phyloP scores from a whole-genome alignment of 2,888 invertebrate species.

The Bimastos eiseni region DNA sequence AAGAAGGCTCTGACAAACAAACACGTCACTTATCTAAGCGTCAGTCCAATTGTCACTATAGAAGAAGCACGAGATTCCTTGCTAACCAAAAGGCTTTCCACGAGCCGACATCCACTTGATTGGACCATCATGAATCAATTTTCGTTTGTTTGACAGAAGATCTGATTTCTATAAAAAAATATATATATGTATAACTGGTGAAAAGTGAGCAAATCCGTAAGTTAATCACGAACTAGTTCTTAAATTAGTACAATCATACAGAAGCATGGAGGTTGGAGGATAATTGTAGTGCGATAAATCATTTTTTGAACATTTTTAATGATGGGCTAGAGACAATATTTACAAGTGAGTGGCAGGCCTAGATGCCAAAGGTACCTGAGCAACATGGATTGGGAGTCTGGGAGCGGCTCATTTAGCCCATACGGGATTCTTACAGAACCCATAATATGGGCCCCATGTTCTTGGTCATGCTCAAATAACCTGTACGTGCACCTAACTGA shows the following conservation, averaged over 20 bases:
- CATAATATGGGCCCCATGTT: too few relatives aligned
- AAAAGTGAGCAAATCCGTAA: background rate
- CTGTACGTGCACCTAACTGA: background rate
- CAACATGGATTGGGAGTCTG: too few relatives aligned
- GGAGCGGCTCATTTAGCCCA: too few relatives aligned
- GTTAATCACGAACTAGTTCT: background rate
- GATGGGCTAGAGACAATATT: too few relatives aligned
- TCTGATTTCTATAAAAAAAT: constrained; percentile 73
- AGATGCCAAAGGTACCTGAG: too few relatives aligned
- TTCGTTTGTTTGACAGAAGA: constrained; percentile 79
- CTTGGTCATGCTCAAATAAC: background rate
- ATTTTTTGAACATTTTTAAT: too few relatives aligned
- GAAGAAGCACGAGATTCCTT: background rate
- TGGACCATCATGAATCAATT: constrained; percentile 81
- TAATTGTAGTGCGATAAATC: too few relatives aligned
- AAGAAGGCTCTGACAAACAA: background rate
- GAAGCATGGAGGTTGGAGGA: too few relatives aligned
- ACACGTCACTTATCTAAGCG: background rate
- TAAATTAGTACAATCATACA: background rate
- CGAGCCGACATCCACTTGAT: constrained; percentile 87
- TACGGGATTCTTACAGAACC: too few relatives aligned
- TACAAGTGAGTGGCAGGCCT: too few relatives aligned
- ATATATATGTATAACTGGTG: background rate
- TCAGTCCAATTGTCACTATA: background rate
- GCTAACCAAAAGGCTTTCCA: constrained; percentile 74